Conservation (phyloP, 2,888 invertebrate species). For the Patella pellucida region DNA sequence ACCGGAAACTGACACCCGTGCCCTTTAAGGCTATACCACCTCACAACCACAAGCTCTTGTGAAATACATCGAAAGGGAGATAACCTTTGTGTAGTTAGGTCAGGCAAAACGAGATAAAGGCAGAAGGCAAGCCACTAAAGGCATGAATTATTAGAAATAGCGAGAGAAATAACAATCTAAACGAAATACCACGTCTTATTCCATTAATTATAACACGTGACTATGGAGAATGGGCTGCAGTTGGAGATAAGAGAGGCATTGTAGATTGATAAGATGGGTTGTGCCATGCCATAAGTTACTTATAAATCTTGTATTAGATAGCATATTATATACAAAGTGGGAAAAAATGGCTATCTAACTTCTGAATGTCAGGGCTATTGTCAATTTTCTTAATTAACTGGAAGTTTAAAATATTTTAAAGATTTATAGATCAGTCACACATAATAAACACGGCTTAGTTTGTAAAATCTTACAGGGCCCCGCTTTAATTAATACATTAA, state of each 20-base stretch:
- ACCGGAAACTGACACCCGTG: neutral
- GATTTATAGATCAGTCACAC: no score
- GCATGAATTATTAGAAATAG: neutral
- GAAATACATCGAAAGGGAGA: neutral
- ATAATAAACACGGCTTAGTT: no score
- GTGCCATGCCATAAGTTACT: neutral
- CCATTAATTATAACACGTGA: conserved; percentile 11
- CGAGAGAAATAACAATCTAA: neutral
- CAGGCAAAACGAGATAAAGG: conserved; percentile 1
- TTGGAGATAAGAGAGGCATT: neutral
- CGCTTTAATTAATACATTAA: no score
- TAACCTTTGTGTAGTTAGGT: neutral
- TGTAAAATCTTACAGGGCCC: no score
- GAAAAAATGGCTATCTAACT: no score
- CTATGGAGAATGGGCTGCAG: neutral
- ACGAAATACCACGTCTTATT: neutral
- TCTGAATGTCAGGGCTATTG: no score
- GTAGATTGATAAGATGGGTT: conserved; percentile 9
- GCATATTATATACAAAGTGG: neutral
- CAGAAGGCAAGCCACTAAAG: neutral
- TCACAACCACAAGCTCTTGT: neutral
- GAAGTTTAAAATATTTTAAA: no score
- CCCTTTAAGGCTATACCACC: neutral
- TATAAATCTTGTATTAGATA: conserved; percentile 2
- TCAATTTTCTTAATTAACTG: no score